phyloP scores from a whole-genome alignment of 2,797 vertebrate species.

The Xyrichtys novacula region DNA sequence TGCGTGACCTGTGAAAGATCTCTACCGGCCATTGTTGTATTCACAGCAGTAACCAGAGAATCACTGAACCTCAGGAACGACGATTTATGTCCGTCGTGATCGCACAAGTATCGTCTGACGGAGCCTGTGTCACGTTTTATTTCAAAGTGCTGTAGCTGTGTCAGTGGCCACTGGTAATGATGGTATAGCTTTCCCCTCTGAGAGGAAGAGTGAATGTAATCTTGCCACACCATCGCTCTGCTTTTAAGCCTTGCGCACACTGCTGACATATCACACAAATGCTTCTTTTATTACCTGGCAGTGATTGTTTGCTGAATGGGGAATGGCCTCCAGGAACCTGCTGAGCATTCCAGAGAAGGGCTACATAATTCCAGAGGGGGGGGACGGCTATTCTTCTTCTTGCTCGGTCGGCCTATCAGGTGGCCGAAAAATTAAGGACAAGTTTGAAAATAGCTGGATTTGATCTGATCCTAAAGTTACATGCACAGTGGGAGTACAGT shows the following conservation, averaged over 20 bases:
- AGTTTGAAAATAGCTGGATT: constrained; percentile 47
- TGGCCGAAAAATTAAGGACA: constrained; percentile 47
- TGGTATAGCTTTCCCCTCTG: constrained; percentile 87
- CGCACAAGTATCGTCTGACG: constrained; percentile 96
- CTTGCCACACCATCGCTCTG: constrained; percentile 91
- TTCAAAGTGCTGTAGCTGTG: constrained; percentile 82
- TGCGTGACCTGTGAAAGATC: constrained; percentile 11
- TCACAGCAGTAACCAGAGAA: constrained; percentile 85
- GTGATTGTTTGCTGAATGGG: constrained; percentile 90
- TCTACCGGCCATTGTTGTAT: constrained; percentile 65
- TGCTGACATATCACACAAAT: constrained; percentile 92
- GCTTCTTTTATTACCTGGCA: constrained; percentile 93
- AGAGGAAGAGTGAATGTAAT: constrained; percentile 88
- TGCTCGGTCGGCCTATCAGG: constrained; percentile 47
- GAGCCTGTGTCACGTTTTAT: constrained; percentile 86
- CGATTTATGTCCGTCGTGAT: constrained; percentile 85
- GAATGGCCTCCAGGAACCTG: constrained; percentile 84
- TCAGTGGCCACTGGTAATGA: constrained; percentile 93
- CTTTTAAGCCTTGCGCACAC: constrained; percentile 87
- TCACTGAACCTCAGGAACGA: constrained; percentile 70
- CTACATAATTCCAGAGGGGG: constrained; percentile 84
- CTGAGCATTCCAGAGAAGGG: constrained; percentile 84
- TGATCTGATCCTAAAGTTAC: constrained; percentile 32
- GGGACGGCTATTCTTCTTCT: constrained; percentile 80
- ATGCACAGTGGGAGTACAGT: constrained; percentile 13